phyloP scores from a whole-genome alignment of 2,888 invertebrate species.

The Rhabditophanes sp. region DNA sequence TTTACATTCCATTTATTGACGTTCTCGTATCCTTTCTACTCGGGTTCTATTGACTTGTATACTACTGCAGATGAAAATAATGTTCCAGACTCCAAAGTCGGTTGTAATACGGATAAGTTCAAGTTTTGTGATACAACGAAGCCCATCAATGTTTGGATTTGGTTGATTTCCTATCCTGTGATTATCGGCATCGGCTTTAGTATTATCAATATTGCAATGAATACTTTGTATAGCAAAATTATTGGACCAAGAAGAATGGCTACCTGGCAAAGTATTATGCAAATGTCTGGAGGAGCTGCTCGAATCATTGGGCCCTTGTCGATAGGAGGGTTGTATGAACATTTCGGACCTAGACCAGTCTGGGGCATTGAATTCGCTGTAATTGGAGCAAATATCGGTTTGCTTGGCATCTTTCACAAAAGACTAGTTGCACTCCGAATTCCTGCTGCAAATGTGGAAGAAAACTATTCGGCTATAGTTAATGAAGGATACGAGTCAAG shows the following conservation, averaged over 20 bases:
- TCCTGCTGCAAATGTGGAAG: too few species aligned
- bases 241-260: conserved; percentile 15
- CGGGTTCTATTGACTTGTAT: too few species aligned
- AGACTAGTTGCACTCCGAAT: too few species aligned
- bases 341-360: conserved; percentile 5
- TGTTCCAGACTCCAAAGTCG: too few species aligned
- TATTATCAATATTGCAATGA: conserved; percentile 11
- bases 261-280: conserved; percentile 22
- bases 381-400: too few species aligned
- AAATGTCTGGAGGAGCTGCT: conserved; percentile 20
- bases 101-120: conserved; percentile 10
- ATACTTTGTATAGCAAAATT: conserved; percentile 13
- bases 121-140: conserved; percentile 10
- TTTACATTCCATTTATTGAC: conserved; percentile 7
- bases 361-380: too few species aligned
- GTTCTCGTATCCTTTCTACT: conserved; percentile 7
- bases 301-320: conserved; percentile 16
- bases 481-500: too few species aligned
- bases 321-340: conserved; percentile 2
- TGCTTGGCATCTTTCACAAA: too few species aligned
- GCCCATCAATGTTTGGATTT: conserved; percentile 10
- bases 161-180: conserved; percentile 9
- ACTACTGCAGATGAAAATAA: too few species aligned
- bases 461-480: too few species aligned
- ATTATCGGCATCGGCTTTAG: conserved; percentile 13